These are phyloP conservation scores for Beaufortia kweichowensis DNA, from an alignment of 2,113 vertebrate genomes.

Conservation along the genomic window DNA sequence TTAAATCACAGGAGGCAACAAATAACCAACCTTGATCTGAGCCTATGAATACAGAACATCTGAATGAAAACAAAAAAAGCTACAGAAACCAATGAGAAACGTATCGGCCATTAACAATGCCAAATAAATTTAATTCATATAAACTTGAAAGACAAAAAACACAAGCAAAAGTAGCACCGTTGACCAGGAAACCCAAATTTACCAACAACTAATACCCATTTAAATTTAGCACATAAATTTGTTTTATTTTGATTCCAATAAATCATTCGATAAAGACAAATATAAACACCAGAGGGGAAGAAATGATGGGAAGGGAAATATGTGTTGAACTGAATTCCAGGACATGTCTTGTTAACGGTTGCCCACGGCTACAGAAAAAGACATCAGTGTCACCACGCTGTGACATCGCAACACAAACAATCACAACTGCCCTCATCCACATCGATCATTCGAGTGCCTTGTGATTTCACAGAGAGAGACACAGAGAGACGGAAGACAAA, in stretches of 20 bases:
- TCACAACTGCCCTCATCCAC: slow-evolving; percentile 25
- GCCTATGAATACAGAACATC: too few species aligned
- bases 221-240: too few species aligned
- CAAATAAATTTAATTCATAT: background rate
- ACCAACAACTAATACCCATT: too few species aligned
- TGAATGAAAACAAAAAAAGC: background rate
- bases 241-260: slow-evolving; percentile 29
- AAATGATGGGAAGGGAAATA: slow-evolving; percentile 32
- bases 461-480: slow-evolving; percentile 11
- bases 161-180: background rate
- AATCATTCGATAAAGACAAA: slow-evolving; percentile 19
- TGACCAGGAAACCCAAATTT: background rate
- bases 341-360: slow-evolving; percentile 38
- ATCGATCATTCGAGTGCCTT: slow-evolving; percentile 28
- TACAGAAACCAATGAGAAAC: background rate
- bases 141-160: background rate
- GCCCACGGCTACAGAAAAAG: slow-evolving; percentile 41
- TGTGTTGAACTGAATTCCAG: slow-evolving; percentile 37
- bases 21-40: too few species aligned
- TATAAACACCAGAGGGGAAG: slow-evolving; percentile 23
- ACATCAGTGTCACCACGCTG: slow-evolving; percentile 37
- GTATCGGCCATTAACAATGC: background rate
- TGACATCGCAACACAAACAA: slow-evolving; percentile 45
- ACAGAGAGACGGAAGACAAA: background rate
- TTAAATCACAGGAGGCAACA: too few species aligned